Conservation (phyloP, 2,113 vertebrate genomes). For the Sinosuthora webbiana region DNA sequence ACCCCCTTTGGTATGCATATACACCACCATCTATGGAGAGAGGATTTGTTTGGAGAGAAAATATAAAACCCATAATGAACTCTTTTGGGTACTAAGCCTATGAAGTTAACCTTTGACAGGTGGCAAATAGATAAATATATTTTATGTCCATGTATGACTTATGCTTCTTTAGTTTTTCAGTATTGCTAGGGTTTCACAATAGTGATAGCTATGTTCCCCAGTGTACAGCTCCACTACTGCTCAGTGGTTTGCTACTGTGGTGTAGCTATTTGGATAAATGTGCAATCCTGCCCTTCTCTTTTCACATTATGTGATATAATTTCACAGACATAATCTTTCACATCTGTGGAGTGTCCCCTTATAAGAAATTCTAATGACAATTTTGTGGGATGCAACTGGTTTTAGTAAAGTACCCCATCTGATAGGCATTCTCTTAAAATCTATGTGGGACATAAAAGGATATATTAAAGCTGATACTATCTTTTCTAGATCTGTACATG, state of each 20-base stretch:
- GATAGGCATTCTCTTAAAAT: background rate
- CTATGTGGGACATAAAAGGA: background rate
- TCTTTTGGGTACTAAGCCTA: background rate
- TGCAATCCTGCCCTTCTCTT: background rate
- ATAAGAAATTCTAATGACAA: background rate
- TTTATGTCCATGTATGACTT: background rate
- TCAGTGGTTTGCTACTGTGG: background rate
- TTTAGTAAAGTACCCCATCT: background rate
- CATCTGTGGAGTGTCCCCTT: background rate
- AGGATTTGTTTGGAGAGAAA: background rate
- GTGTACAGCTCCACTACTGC: fast-evolving
- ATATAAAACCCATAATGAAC: background rate
- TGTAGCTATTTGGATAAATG: background rate
- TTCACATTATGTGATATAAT: background rate
- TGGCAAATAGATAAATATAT: background rate
- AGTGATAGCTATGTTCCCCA: background rate
- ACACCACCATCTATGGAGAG: background rate
- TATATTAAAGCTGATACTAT: background rate
- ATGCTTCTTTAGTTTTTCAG: background rate
- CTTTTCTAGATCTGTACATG: background rate
- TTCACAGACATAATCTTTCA: background rate
- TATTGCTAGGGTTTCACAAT: background rate
- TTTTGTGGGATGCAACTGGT: background rate
- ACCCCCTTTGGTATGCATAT: background rate
- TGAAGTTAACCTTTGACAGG: background rate